These are phyloP conservation scores for Phocoena sinus DNA, from an alignment of 2,113 vertebrate genomes.

Conservation along the genomic window DNA sequence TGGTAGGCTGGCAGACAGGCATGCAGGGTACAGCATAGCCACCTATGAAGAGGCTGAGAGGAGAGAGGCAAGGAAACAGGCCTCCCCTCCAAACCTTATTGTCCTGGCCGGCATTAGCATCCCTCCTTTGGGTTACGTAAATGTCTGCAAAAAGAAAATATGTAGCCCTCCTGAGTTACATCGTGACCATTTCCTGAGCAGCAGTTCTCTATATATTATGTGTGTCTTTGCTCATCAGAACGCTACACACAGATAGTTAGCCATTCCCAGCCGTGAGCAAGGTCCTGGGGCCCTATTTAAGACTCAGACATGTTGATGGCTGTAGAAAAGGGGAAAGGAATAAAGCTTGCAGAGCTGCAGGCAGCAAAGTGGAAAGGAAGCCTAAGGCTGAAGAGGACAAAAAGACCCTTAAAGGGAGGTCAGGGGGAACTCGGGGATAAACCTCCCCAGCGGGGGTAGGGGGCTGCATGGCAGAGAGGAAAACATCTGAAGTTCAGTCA, in stretches of 20 bases:
- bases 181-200: neutral
- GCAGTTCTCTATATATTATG: neutral
- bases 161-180: neutral
- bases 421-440: neutral
- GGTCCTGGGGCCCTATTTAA: neutral
- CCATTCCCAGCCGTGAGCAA: neutral
- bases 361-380: neutral
- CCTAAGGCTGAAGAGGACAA: neutral
- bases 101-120: neutral
- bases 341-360: neutral
- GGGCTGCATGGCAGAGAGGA: neutral
- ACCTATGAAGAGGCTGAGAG: neutral
- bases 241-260: neutral
- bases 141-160: neutral
- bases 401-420: neutral
- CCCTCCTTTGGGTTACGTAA: neutral
- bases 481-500: neutral
- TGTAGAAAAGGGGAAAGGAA: neutral
- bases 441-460: neutral
- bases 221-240: neutral
- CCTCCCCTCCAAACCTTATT: neutral
- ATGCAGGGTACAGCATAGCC: neutral
- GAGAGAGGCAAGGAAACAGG: neutral
- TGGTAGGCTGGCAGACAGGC: conserved; percentile 40
- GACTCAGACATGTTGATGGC: neutral